Evolutionary conservation across 2,113 vertebrate genomes (phyloP).

Genomic region (Spermophilus dauricus): DNA sequence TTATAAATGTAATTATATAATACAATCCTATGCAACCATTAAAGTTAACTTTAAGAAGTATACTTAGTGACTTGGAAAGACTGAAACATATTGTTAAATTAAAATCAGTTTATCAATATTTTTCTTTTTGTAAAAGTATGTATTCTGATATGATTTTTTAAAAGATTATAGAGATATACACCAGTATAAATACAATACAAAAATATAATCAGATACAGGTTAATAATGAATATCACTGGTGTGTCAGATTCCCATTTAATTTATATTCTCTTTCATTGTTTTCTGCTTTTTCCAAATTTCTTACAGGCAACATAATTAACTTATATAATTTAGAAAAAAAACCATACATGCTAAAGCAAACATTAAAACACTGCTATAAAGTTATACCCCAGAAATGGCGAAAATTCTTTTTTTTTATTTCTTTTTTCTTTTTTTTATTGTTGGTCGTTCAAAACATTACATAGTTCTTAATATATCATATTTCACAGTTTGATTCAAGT

Average conservation of each 20-base stretch:
- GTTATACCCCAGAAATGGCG: neutral
- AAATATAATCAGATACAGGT: neutral
- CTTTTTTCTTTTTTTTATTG: no score
- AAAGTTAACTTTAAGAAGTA: constrained; percentile 44
- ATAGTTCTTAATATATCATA: no score
- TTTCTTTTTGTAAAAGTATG: constrained; percentile 20
- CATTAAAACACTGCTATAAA: neutral
- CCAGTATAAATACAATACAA: neutral
- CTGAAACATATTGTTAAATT: constrained; percentile 24
- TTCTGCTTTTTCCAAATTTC: constrained; percentile 54
- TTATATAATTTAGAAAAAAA: neutral
- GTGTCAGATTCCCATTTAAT: neutral
- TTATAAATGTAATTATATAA: neutral
- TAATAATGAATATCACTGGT: neutral
- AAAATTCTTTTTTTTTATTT: neutral
- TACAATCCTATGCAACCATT: neutral
- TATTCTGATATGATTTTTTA: neutral
- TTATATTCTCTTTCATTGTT: constrained; percentile 20
- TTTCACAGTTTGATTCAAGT: no score
- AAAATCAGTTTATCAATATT: constrained; percentile 28
- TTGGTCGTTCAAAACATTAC: no score
- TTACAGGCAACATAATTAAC: neutral
- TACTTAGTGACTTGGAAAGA: constrained; percentile 37
- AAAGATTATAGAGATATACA: neutral
- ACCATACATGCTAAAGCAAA: neutral